Percentiles rank a stretch among this genome's conserved stretches.
Evolutionary conservation across 2,888 invertebrate genomes (phyloP).

Genomic region (Eilema griseolum): DNA sequence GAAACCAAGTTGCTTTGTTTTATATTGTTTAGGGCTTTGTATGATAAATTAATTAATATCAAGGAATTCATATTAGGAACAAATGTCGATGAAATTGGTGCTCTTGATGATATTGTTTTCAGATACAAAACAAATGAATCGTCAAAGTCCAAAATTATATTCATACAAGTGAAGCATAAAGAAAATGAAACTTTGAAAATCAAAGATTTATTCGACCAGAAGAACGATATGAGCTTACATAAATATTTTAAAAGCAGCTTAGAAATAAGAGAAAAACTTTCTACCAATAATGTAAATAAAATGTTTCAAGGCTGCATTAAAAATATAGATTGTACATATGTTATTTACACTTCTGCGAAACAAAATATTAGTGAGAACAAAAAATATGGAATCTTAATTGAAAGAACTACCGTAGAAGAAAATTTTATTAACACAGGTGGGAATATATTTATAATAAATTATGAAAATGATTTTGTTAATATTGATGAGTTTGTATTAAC

Average conservation of each 20-base stretch:
- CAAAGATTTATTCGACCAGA: conserved; percentile 30
- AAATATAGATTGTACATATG: conserved; percentile 32
- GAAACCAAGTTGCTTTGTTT: conserved; percentile 49
- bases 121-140: conserved; percentile 35
- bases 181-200: conserved; percentile 38
- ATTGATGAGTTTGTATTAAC: too few relatives aligned
- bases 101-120: conserved; percentile 51
- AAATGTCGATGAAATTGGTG: conserved; percentile 43
- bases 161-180: conserved; percentile 51
- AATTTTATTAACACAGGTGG: too few relatives aligned
- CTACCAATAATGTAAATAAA: conserved; percentile 21
- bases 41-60: conserved; percentile 25
- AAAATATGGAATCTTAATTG: too few relatives aligned
- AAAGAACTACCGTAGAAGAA: too few relatives aligned
- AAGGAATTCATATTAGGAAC: conserved; percentile 33
- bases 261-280: conserved; percentile 32
- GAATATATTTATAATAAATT: too few relatives aligned
- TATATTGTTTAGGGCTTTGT: conserved; percentile 40
- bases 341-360: conserved; percentile 43
- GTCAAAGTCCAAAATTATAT: conserved; percentile 33
- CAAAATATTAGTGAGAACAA: conserved; percentile 16
- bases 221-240: conserved; percentile 34
- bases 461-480: too few relatives aligned
- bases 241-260: conserved; percentile 45
- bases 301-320: conserved; percentile 31